Conservation (phyloP, 1,140 invertebrate genomes). For the Drosophila parabipectinata region DNA sequence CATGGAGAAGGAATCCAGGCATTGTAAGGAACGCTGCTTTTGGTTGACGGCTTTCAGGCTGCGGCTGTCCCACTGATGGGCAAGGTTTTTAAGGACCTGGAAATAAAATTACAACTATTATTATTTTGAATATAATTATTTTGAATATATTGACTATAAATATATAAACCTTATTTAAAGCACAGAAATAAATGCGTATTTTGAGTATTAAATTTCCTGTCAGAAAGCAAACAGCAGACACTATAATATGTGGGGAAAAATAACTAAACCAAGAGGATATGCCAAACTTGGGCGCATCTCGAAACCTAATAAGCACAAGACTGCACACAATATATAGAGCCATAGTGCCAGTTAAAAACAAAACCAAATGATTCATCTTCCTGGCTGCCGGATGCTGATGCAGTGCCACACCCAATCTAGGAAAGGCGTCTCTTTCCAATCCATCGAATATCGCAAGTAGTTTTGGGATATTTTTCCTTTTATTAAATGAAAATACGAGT, state of each 20-base stretch:
- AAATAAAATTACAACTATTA: conserved; percentile 1
- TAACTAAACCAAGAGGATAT: conserved; percentile 33
- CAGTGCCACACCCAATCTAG: conserved; percentile 54
- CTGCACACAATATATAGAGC: conserved; percentile 16
- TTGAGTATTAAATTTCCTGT: conserved; percentile 48
- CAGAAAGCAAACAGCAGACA: conserved; percentile 49
- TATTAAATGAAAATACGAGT: conserved; percentile 25
- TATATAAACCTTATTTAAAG: conserved; percentile 57
- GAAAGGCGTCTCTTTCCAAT: conserved; percentile 45
- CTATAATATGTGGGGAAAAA: conserved; percentile 57
- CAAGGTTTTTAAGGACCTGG: conserved; percentile 74
- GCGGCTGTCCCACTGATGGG: conserved; percentile 75
- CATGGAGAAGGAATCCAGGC: conserved; percentile 79
- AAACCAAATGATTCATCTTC: conserved; percentile 31
- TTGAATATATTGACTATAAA: no score
- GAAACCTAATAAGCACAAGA: conserved; percentile 11
- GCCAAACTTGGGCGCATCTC: background rate
- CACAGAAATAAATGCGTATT: conserved; percentile 52
- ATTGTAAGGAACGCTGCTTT: conserved; percentile 74
- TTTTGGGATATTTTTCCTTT: conserved; percentile 22
- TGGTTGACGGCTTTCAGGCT: conserved; percentile 60
- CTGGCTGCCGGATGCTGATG: conserved; percentile 29
- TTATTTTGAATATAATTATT: background rate
- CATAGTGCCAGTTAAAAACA: conserved; percentile 19
- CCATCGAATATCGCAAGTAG: conserved; percentile 30